Evolutionary conservation across 2,797 vertebrate genomes (phyloP).

Genomic region (Acridotheres tristis): DNA sequence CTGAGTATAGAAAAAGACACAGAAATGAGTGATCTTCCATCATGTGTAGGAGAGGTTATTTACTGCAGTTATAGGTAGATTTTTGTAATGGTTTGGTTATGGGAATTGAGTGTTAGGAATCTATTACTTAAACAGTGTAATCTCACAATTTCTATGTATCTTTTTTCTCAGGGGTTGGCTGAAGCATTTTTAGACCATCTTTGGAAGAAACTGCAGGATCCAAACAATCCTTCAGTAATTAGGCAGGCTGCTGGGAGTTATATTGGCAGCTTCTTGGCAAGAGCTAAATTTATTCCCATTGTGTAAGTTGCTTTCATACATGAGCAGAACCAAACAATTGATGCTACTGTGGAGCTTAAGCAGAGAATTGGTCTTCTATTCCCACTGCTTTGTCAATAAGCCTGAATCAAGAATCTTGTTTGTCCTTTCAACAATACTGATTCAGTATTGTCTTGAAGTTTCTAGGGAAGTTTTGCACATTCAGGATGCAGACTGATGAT

Average conservation of each 20-base stretch:
- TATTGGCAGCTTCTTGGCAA: slow-evolving; percentile 92
- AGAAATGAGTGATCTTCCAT: neutral
- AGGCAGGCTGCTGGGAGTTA: slow-evolving; percentile 90
- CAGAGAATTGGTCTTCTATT: neutral
- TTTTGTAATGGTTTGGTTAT: neutral
- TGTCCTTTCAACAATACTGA: neutral
- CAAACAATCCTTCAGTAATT: slow-evolving; percentile 86
- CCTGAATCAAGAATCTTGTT: neutral
- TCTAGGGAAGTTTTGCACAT: neutral
- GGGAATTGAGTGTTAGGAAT: neutral
- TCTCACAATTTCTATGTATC: neutral
- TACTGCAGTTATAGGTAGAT: neutral
- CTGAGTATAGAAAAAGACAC: neutral
- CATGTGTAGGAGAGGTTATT: neutral
- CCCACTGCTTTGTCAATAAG: neutral
- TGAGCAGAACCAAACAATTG: slow-evolving; percentile 22
- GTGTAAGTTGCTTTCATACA: slow-evolving; percentile 81
- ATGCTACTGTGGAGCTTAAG: neutral
- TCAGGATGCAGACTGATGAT: neutral
- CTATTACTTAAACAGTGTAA: neutral
- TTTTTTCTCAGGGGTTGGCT: slow-evolving; percentile 82
- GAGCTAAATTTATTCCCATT: slow-evolving; percentile 91
- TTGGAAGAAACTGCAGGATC: slow-evolving; percentile 91
- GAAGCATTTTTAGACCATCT: slow-evolving; percentile 95
- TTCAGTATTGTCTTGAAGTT: neutral